Evolutionary conservation across 2,113 vertebrate genomes (phyloP), one percentile per base, ranked within the genome.

Genomic region (Ornithorhynchus anatinus): DNA sequence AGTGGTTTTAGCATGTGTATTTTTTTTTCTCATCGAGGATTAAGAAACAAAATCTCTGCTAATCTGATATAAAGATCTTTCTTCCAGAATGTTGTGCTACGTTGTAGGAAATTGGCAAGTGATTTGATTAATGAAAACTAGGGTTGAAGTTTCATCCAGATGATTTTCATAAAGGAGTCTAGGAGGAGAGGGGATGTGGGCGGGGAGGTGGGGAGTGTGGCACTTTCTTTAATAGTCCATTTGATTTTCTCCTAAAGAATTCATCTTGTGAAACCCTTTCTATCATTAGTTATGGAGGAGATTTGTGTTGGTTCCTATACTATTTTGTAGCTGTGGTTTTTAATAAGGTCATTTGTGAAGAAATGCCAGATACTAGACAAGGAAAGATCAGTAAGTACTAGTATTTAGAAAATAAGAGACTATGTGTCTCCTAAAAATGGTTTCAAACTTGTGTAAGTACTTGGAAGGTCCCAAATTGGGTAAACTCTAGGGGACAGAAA

Each of bases 191-290:
- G 38, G 37, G 60, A 16, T 58, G 12, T 62, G 20, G 65, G 39
- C 66, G 50, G 45, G 16, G 65, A 39, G 43, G 69, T 20, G 20
- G 43, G 7, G 16, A 5, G 10, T 22, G 58, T 74, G 16, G 65
- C 25, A 53, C 60, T 77, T 77, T 74, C n/a, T n/a, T n/a, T n/a
- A n/a, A n/a, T n/a, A n/a, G 62, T 72, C 22, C 68, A 37, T 22
- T 50, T 71, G 64, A 68, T 45, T 45, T 45, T 45, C 45, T 73
- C 29, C 67, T 59, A n/a, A n/a, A n/a, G n/a, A n/a, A n/a, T n/a
- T n/a, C n/a, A n/a, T n/a, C n/a, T n/a, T n/a, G n/a, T n/a, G n/a
- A n/a, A n/a, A n/a, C 25, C 17, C 25, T 9, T 27, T 50, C 19
- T 17, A 29, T 64, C 57, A 42, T 75, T 25, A 8, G 27, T 56